A percentile compares a stretch with the other conserved stretches of the same genome.
These are phyloP conservation scores for Ylistrum balloti DNA, from an alignment of 1,140 invertebrate species.

Conservation along the genomic window DNA sequence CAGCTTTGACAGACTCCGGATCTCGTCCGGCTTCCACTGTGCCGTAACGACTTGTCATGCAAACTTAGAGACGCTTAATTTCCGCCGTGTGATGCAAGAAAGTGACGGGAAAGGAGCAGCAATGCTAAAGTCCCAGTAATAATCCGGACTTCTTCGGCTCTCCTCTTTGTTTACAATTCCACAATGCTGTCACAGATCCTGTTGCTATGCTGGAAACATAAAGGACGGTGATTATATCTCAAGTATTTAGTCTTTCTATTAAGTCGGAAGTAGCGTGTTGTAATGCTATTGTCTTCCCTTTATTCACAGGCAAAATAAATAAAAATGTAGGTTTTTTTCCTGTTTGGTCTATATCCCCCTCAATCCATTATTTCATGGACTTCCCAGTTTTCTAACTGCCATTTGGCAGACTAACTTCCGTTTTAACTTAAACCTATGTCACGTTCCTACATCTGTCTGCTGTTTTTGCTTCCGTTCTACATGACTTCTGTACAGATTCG, in stretches of 20 bases:
- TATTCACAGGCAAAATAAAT: too few relatives aligned
- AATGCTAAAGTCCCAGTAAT: not conserved
- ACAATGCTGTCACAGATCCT: not conserved
- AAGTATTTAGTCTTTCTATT: not conserved
- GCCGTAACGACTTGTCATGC: slow-evolving; percentile 29
- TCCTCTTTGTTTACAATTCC: not conserved
- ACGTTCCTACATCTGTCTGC: too few relatives aligned
- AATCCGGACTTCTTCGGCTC: not conserved
- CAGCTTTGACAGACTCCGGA: slow-evolving; percentile 31
- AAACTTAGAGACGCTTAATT: slow-evolving; percentile 29
- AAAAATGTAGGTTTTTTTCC: too few relatives aligned
- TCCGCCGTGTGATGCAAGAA: not conserved
- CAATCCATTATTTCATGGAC: too few relatives aligned
- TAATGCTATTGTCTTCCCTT: too few relatives aligned
- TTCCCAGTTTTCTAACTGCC: too few relatives aligned
- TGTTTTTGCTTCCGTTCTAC: too few relatives aligned
- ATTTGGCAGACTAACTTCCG: too few relatives aligned
- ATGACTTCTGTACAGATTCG: too few relatives aligned
- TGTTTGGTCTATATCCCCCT: too few relatives aligned
- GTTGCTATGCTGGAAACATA: not conserved
- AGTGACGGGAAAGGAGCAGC: not conserved
- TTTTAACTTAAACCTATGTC: too few relatives aligned
- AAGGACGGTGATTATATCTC: not conserved
- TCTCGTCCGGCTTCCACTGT: slow-evolving; percentile 36
- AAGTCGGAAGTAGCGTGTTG: too few relatives aligned